Conservation (phyloP, 1,140 invertebrate species). For the Portunus trituberculatus region DNA sequence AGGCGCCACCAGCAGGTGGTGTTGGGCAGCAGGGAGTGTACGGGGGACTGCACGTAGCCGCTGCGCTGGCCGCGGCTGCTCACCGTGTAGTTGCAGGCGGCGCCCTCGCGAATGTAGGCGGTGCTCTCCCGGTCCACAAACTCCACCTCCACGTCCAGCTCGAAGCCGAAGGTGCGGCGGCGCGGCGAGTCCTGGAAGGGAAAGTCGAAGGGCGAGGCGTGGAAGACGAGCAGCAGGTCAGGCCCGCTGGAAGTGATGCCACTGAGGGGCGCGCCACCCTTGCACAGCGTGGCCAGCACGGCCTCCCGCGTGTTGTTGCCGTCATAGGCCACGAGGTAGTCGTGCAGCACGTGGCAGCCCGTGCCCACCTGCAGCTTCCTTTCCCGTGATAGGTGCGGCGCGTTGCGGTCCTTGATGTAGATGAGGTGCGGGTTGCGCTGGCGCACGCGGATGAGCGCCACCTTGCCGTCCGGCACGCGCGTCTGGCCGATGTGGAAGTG, state of each 20-base stretch:
- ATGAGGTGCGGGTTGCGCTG: slow-evolving; percentile 77
- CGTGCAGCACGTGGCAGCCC: slow-evolving; percentile 91
- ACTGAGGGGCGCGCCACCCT: slow-evolving; percentile 90
- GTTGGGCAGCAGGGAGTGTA: slow-evolving; percentile 77
- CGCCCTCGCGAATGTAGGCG: slow-evolving; percentile 74
- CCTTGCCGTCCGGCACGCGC: slow-evolving; percentile 82
- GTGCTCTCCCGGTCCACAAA: slow-evolving; percentile 81
- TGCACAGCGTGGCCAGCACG: slow-evolving; percentile 93
- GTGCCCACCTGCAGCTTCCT: slow-evolving; percentile 85
- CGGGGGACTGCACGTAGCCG: slow-evolving; percentile 76
- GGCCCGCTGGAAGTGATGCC: slow-evolving; percentile 92
- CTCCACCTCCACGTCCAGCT: slow-evolving; percentile 90
- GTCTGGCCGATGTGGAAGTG: slow-evolving; percentile 88
- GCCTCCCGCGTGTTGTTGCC: slow-evolving; percentile 93
- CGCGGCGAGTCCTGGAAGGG: slow-evolving; percentile 84
- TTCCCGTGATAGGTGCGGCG: slow-evolving; percentile 72
- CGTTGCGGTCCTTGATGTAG: slow-evolving; percentile 77
- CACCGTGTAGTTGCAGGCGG: slow-evolving; percentile 69
- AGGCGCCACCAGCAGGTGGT: slow-evolving; percentile 77
- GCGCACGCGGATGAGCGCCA: slow-evolving; percentile 75
- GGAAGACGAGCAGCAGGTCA: slow-evolving; percentile 92
- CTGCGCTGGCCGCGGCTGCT: slow-evolving; percentile 76
- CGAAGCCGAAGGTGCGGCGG: slow-evolving; percentile 86
- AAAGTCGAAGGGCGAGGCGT: slow-evolving; percentile 92
- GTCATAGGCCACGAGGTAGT: slow-evolving; percentile 94